Evolutionary conservation across 2,113 vertebrate genomes (phyloP).

Genomic region (Cyanocitta stelleri): DNA sequence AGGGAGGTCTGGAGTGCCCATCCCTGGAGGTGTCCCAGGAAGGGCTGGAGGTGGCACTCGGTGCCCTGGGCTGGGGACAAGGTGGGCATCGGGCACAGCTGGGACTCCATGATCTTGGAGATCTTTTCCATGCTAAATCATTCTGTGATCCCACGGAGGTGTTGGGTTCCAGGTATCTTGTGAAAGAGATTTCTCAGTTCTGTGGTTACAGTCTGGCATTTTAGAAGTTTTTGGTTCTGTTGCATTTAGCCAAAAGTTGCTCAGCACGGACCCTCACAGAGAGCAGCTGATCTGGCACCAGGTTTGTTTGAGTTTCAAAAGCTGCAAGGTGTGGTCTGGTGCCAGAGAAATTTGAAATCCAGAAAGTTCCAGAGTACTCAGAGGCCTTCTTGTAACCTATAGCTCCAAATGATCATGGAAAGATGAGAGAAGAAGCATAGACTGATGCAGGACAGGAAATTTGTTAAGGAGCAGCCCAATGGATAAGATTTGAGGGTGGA

Average conservation of each 20-base stretch:
- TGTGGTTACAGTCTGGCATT: not conserved
- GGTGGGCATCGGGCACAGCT: not conserved
- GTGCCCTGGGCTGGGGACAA: not conserved
- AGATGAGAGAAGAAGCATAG: not conserved
- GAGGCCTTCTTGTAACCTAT: not conserved
- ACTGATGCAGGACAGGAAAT: not conserved
- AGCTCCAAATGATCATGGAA: not conserved
- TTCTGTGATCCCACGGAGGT: not conserved
- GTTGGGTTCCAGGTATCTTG: not conserved
- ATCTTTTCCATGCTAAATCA: not conserved
- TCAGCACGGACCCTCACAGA: not conserved
- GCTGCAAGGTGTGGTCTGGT: accelerated
- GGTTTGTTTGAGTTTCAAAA: not conserved
- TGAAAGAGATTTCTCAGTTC: not conserved
- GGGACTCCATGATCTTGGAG: accelerated
- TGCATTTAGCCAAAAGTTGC: not conserved
- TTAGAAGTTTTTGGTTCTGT: not conserved
- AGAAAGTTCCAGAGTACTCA: not conserved
- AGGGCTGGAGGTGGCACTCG: not conserved
- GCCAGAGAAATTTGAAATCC: not conserved
- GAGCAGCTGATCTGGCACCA: not conserved
- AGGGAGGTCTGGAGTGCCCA: not conserved
- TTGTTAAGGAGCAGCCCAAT: not conserved
- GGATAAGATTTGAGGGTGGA: not conserved
- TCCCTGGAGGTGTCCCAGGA: not conserved